A percentile compares a stretch with the other conserved stretches of the same genome.
These are phyloP conservation scores for Varanus komodoensis DNA, from an alignment of 2,113 vertebrate genomes.

Conservation along the genomic window DNA sequence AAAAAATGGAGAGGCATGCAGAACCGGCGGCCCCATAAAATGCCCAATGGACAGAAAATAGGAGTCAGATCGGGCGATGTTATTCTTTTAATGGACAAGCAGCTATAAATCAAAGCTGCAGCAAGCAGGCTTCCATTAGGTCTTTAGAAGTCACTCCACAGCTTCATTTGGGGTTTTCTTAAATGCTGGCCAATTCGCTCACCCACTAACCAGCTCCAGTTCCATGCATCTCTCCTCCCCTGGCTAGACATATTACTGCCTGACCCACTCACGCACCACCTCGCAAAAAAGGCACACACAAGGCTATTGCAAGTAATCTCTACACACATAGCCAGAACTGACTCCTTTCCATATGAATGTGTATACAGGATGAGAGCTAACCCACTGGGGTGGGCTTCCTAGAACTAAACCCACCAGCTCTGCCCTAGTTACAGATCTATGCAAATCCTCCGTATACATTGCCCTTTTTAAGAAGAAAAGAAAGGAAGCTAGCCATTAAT, in stretches of 20 bases:
- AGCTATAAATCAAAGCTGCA: slow-evolving; percentile 23
- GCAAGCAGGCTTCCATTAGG: neutral
- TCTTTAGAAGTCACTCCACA: too few species aligned
- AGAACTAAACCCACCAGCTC: neutral
- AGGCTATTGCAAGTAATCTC: too few species aligned
- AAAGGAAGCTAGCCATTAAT: slow-evolving; percentile 22
- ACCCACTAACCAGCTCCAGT: too few species aligned
- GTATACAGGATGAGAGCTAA: neutral
- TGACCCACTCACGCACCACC: too few species aligned
- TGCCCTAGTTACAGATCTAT: neutral
- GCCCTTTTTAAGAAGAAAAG: neutral
- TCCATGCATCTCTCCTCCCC: neutral
- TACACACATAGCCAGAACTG: neutral
- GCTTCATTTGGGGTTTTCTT: too few species aligned
- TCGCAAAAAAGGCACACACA: neutral
- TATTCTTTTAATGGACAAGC: neutral
- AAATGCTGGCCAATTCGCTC: too few species aligned
- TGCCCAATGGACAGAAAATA: slow-evolving; percentile 32
- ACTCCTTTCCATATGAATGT: neutral
- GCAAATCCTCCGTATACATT: neutral
- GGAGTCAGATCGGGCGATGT: neutral
- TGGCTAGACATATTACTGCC: neutral
- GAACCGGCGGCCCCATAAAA: neutral
- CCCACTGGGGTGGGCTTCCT: neutral
- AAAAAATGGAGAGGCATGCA: slow-evolving; percentile 29